Base-by-base conservation (phyloP, 2,797 vertebrate species). In the Sarcophilus harrisii region DNA sequence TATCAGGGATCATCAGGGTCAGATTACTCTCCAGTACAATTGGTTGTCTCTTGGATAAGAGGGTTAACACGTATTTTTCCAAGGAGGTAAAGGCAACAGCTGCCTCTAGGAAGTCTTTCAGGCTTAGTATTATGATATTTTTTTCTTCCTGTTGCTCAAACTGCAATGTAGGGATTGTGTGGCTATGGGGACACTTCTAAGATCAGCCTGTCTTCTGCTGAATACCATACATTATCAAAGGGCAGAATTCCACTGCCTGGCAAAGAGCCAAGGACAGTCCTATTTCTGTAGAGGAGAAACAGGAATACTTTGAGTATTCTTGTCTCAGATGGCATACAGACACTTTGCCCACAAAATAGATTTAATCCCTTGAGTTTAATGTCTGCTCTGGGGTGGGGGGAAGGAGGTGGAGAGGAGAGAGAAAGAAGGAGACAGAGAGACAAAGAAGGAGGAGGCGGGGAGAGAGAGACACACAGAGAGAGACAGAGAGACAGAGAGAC, bases 341-440 rank as follows among this genome's bases (percentile, higher is more conserved):
- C 93, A 94, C 55, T 93, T 93, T 81, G 90, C 81, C 58, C 92
- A 73, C 81, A 96, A 95, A 96, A 97, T 95, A 96, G 96, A 97
- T 90, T 29, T 66, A 93, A 91, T 97, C 95, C 73, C 95, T 94
- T 94, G 90, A 94, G 60, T 73, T 94, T 96, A 90, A 87, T 92
- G 91, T 96, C 95, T 92, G 57, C 92, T 95, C 96, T 57, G 38
- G 60, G 92, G 45, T 94, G 32, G 8, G 38, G 29, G 11, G 38
- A 5, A 24, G 66, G 18, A 18, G 4, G 62, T 6, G 16, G 8
- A 12, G 24, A 38, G 18, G 38, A 5, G 73, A 45, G 2, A 81
- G 73, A 27, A 5, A 57, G 91, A 95, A 60, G 66, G 58, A 93
- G 95, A 91, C 1, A 16, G 57, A 57, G 57, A 57, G 11, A 57